These are phyloP conservation scores for Thaleichthys pacificus DNA, from an alignment of 2,797 vertebrate species.

Conservation along the genomic window DNA sequence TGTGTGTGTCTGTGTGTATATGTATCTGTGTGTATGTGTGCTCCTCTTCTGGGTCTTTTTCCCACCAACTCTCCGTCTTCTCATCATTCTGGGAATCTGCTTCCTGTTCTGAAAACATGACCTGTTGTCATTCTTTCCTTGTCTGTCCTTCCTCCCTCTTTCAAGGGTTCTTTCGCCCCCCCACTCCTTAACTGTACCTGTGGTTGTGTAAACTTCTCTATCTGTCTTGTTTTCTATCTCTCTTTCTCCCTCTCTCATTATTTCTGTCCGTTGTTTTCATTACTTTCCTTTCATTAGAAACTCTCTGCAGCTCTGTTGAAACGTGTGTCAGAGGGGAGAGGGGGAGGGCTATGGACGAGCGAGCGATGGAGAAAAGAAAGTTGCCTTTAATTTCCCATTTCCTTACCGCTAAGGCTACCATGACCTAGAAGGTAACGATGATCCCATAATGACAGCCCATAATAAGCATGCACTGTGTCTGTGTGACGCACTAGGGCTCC, in stretches of 20 bases:
- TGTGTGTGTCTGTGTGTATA: constrained; percentile 9
- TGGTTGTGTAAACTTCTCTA: constrained; percentile 24
- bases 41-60: not conserved
- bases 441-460: constrained; percentile 15
- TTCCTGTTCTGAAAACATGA: constrained; percentile 57
- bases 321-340: not conserved
- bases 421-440: constrained; percentile 12
- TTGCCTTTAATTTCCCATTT: constrained; percentile 38
- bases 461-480: too few species aligned
- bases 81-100: constrained; percentile 29
- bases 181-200: not conserved
- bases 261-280: not conserved
- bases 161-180: constrained; percentile 13
- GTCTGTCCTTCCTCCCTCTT: not conserved
- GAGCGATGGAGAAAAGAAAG: constrained; percentile 17
- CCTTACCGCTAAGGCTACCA: constrained; percentile 39
- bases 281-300: not conserved
- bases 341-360: constrained; percentile 1
- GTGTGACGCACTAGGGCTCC: too few species aligned
- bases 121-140: constrained; percentile 43
- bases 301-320: not conserved
- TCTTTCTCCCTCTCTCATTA: not conserved
- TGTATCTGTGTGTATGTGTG: constrained; percentile 6
- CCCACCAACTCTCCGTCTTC: constrained; percentile 5
- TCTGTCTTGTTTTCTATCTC: constrained; percentile 22